A percentile compares a stretch with the other conserved stretches of the same genome.
Conservation (phyloP, 2,113 vertebrate genomes). For the Otis tarda region DNA sequence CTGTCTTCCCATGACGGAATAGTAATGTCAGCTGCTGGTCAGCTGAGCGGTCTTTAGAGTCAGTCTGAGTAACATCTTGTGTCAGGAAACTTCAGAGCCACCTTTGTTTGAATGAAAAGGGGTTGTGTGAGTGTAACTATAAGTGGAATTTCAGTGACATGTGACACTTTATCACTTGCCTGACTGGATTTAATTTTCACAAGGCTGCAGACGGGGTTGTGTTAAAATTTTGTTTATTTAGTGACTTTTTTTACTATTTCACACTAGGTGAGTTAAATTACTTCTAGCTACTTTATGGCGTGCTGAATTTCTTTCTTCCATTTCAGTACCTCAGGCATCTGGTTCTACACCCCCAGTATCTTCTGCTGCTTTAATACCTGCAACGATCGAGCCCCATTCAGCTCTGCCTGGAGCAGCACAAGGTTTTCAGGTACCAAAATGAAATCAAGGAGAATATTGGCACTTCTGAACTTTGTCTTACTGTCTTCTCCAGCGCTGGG, state of each 20-base stretch:
- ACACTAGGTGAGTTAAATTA: neutral
- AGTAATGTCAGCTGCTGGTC: neutral
- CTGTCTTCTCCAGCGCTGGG: neutral
- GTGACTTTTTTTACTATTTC: neutral
- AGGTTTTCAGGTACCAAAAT: constrained; percentile 85
- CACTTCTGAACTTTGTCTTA: neutral
- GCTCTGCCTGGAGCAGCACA: constrained; percentile 76
- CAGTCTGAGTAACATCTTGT: neutral
- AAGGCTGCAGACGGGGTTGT: neutral
- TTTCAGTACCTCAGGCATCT: constrained; percentile 74
- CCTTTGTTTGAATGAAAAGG: neutral
- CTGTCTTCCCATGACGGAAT: neutral
- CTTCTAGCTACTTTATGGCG: neutral
- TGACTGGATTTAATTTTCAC: neutral
- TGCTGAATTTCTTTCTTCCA: constrained; percentile 1
- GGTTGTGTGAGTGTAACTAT: neutral
- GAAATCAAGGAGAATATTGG: neutral
- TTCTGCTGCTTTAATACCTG: constrained; percentile 83
- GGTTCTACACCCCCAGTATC: constrained; percentile 63
- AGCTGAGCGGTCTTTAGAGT: neutral
- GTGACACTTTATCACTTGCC: neutral
- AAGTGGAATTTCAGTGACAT: neutral
- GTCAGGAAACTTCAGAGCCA: neutral
- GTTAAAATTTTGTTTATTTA: neutral
- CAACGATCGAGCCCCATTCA: constrained; percentile 75